These are phyloP conservation scores for Thryonomys swinderianus DNA, from an alignment of 2,113 vertebrate species.

Conservation along the genomic window DNA sequence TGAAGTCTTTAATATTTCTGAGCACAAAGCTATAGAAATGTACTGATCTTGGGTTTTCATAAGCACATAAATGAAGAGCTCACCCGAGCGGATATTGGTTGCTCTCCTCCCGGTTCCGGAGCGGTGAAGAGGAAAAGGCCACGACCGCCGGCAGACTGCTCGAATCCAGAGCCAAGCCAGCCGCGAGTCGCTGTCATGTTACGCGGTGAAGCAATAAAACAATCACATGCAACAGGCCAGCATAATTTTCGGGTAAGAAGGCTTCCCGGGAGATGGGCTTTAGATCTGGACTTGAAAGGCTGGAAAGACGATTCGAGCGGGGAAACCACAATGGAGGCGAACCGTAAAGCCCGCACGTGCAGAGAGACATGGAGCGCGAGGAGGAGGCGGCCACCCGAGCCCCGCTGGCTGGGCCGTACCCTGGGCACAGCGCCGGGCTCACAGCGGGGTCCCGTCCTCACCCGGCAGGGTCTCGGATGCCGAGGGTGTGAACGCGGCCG, in stretches of 20 bases:
- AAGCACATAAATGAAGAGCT: constrained; percentile 9
- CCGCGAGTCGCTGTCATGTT: background rate
- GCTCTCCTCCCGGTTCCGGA: background rate
- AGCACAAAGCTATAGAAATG: background rate
- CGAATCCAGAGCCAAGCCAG: background rate
- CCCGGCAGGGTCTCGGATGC: too few species aligned
- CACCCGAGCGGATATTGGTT: background rate
- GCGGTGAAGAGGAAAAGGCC: background rate
- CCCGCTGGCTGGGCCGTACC: background rate
- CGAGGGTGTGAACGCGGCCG: too few species aligned
- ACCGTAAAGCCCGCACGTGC: background rate
- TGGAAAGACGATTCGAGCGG: background rate
- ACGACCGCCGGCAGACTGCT: background rate
- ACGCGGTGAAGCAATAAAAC: background rate
- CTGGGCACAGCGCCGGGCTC: background rate
- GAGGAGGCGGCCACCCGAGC: background rate
- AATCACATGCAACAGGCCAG: background rate
- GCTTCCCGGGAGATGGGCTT: background rate
- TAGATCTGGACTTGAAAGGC: constrained; percentile 28
- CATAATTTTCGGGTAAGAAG: background rate
- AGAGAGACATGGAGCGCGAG: background rate
- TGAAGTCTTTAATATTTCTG: constrained; percentile 34
- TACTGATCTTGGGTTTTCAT: constrained; percentile 13
- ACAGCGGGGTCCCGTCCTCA: background rate
- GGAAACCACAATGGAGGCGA: background rate